Base-by-base conservation (phyloP, 2,113 vertebrate genomes). In the Phalacrocorax carbo region DNA sequence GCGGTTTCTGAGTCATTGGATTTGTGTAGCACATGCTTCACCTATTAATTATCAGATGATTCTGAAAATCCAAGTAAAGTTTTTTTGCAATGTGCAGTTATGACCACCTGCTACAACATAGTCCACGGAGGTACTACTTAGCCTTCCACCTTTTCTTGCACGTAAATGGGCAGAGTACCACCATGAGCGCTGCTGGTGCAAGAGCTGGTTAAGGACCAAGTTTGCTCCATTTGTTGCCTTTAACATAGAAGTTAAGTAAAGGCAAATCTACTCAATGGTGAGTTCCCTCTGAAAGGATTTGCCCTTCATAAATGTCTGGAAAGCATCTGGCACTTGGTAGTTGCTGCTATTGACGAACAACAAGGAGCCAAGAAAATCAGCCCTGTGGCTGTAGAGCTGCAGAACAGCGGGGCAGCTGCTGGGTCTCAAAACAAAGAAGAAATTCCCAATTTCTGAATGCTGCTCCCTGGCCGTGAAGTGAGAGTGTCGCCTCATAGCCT, bases 1-100 rank as follows among this genome's bases (percentile, higher is more conserved):
- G 86, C 29, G 38, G 38, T 54, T 51, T 44, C 36, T 1, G 1
- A 6, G 36, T 21, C 2, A 2, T 29, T 10, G 82, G 25, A 3
- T 65, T 60, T 38, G 15, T 20, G 42, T 3, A 11, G 48, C 11
- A 1, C 2, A 0, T 12, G 2, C 25, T 29, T 44, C 3, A 62
- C 34, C 60, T 48, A 2, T 23, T 34, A 25, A 15, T 4, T n/a
- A 12, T 44, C 40, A 30, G 71, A 2, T 7, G 26, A 27, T 48
- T n/a, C 82, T 46, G 6, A 61, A 73, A 49, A 18, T 36, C 32
- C 68, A 52, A 3, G 18, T 13, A 2, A 42, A 21, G 58, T 5
- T 4, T 11, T 5, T 70, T 48, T 69, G 20, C 71, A 22, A 4
- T 21, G 58, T 48, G 27, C 15, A 10, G 19, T 52, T 70, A 9